These are phyloP conservation scores for Glossophaga mutica DNA, from an alignment of 2,797 vertebrate species.

Conservation along the genomic window DNA sequence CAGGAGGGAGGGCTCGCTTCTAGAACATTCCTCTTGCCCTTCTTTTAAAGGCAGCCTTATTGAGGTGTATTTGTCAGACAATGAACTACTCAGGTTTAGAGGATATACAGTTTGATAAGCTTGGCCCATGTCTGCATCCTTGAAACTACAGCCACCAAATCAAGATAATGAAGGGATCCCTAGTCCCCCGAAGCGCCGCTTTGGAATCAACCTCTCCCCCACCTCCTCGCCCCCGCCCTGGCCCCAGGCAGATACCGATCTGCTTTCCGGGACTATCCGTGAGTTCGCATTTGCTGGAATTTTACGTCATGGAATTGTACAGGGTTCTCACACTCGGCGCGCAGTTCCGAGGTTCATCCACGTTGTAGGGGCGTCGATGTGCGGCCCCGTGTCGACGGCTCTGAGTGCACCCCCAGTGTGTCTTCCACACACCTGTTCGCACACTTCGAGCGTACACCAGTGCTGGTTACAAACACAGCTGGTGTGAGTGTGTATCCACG, in stretches of 20 bases:
- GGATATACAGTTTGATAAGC: background rate
- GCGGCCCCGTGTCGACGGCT: accelerated
- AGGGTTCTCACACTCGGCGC: accelerated
- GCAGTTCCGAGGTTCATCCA: accelerated
- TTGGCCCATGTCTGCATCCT: background rate
- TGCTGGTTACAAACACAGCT: background rate
- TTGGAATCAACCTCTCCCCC: background rate
- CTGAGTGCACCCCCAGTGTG: accelerated
- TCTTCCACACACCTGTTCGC: background rate
- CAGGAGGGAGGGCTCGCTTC: background rate
- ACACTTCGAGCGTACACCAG: background rate
- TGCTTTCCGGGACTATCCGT: background rate
- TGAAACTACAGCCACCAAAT: background rate
- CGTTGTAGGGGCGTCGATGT: accelerated
- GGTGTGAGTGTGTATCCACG: background rate
- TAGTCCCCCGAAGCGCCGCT: background rate
- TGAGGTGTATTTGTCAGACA: background rate
- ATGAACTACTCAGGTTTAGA: background rate
- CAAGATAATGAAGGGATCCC: background rate
- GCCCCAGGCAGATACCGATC: background rate
- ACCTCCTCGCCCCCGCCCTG: background rate
- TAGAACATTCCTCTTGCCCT: background rate
- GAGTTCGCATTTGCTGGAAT: background rate
- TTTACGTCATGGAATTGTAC: background rate
- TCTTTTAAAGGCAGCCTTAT: background rate